Conservation (phyloP, 2,113 vertebrate species). For the Formicarius rufipectus region DNA sequence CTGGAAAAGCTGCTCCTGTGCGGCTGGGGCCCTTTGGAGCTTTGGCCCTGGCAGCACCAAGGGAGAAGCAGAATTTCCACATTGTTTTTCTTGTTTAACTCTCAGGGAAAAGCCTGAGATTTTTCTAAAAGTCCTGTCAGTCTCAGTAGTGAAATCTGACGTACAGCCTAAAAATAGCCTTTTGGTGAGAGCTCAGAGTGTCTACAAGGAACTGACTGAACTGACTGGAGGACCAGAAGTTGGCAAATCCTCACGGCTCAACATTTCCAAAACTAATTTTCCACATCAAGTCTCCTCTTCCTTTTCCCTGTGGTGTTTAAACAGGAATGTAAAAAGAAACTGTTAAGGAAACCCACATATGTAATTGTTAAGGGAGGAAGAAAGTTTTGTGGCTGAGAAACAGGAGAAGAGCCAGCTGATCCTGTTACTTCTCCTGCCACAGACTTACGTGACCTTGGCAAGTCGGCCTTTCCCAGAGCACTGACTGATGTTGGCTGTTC, state of each 20-base stretch:
- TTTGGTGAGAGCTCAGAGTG: not conserved
- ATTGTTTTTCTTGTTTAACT: not conserved
- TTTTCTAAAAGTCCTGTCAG: constrained; percentile 39
- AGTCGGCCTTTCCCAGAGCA: not conserved
- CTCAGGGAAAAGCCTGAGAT: not conserved
- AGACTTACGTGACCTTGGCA: constrained; percentile 41
- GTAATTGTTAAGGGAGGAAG: constrained; percentile 55
- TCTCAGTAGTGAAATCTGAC: constrained; percentile 52
- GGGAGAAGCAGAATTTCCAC: not conserved
- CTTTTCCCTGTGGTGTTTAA: constrained; percentile 69
- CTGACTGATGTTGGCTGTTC: not conserved
- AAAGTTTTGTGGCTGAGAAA: constrained; percentile 51
- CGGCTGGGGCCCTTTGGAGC: not conserved
- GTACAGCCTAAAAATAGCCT: constrained; percentile 51
- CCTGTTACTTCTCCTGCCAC: constrained; percentile 47
- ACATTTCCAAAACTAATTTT: constrained; percentile 70
- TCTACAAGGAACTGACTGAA: constrained; percentile 22
- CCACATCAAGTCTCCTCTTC: constrained; percentile 67
- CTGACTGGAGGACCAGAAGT: constrained; percentile 23
- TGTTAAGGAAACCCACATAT: constrained; percentile 67
- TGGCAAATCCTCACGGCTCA: constrained; percentile 42
- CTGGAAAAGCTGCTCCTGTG: not conserved
- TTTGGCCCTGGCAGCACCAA: not conserved
- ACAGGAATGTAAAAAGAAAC: constrained; percentile 70
- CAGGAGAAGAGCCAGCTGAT: constrained; percentile 48